Conservation (phyloP, 2,113 vertebrate genomes). For the Tetrao urogallus region DNA sequence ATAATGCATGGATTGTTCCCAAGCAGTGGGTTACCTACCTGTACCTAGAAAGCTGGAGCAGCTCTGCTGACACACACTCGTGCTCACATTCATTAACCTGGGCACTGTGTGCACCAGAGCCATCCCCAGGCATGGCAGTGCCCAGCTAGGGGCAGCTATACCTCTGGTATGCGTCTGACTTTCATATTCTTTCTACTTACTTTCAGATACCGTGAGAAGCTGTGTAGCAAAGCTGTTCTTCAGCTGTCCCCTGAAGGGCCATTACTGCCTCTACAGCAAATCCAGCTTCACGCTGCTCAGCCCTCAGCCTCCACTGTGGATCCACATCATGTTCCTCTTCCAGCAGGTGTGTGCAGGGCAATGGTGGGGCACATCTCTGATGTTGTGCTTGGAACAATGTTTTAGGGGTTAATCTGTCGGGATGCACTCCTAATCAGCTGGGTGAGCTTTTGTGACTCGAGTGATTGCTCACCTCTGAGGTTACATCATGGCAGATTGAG, state of each 20-base stretch:
- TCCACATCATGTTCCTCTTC: constrained; percentile 94
- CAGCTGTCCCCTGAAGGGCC: constrained; percentile 91
- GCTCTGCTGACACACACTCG: neutral
- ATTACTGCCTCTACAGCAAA: constrained; percentile 94
- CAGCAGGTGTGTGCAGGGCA: constrained; percentile 85
- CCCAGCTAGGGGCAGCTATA: neutral
- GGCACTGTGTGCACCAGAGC: neutral
- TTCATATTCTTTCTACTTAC: neutral
- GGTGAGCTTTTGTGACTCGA: neutral
- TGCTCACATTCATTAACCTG: neutral
- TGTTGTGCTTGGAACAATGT: accelerated
- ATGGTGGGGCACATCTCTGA: neutral
- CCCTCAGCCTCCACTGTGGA: constrained; percentile 90
- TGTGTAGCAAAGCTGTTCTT: constrained; percentile 91
- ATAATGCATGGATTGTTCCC: neutral
- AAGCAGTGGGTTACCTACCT: neutral
- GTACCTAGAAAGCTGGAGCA: neutral
- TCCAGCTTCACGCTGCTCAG: constrained; percentile 90
- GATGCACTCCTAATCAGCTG: neutral
- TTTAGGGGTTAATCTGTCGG: neutral
- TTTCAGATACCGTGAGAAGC: constrained; percentile 82
- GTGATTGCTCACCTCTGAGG: neutral
- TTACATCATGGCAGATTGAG: accelerated
- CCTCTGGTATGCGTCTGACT: neutral
- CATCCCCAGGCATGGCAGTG: too few relatives aligned